Evolutionary conservation across 2,113 vertebrate species (phyloP).

Genomic region (Psilopogon haemacephalus): DNA sequence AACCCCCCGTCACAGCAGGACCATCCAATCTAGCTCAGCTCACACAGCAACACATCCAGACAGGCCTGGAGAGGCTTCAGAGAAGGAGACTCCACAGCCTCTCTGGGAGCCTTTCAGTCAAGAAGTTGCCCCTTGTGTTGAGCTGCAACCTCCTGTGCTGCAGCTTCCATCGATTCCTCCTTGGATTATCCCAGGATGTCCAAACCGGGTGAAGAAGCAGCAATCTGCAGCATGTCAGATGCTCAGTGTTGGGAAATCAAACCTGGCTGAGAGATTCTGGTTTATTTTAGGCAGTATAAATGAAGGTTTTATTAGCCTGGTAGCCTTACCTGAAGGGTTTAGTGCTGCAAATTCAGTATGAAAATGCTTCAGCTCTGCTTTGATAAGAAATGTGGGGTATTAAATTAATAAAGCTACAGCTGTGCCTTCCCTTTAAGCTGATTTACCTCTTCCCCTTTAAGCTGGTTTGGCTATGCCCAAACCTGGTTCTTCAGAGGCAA

Average conservation of each 20-base stretch:
- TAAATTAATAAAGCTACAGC: background rate
- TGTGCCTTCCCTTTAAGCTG: background rate
- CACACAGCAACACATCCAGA: too few relatives aligned
- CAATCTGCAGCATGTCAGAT: background rate
- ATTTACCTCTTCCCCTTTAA: too few relatives aligned
- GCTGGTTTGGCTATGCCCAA: background rate
- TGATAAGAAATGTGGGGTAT: background rate
- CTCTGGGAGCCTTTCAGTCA: too few relatives aligned
- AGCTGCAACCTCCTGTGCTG: too few relatives aligned
- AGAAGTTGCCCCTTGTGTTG: too few relatives aligned
- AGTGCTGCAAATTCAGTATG: background rate
- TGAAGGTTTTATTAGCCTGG: background rate
- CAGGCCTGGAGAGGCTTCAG: too few relatives aligned
- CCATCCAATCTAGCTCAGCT: too few relatives aligned
- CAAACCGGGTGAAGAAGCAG: background rate
- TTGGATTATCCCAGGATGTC: too few relatives aligned
- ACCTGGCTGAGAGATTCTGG: background rate
- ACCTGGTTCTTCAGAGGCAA: background rate
- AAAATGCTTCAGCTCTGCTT: background rate
- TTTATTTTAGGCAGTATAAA: too few relatives aligned
- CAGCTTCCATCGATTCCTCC: too few relatives aligned
- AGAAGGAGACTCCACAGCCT: too few relatives aligned
- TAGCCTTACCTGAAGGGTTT: background rate
- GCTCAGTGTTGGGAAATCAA: background rate
- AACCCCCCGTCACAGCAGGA: too few relatives aligned